These are phyloP conservation scores for Callyntrura sp. DNA, from an alignment of 2,888 invertebrate genomes.

Conservation along the genomic window DNA sequence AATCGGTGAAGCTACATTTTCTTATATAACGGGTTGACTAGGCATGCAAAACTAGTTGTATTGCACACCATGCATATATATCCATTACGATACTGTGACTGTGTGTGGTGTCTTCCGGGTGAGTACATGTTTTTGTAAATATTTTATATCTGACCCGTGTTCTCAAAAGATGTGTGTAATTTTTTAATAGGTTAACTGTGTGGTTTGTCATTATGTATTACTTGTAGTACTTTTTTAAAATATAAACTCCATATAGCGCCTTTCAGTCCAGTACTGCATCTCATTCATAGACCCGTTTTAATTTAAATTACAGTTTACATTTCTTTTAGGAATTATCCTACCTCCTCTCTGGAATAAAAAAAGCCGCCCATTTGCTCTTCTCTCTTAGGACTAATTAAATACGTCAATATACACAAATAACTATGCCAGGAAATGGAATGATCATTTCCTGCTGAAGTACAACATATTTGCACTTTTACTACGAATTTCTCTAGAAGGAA, in stretches of 20 bases:
- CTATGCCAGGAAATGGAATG: neutral
- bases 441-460: neutral
- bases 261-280: constrained; percentile 47
- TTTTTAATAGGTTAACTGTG: neutral
- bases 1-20: neutral
- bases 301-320: neutral
- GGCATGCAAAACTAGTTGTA: neutral
- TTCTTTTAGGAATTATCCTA: neutral
- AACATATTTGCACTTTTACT: neutral
- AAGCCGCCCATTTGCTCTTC: neutral
- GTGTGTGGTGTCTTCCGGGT: constrained; percentile 11
- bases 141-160: neutral
- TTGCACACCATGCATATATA: neutral
- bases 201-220: neutral
- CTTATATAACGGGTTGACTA: neutral
- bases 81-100: neutral
- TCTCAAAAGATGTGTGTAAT: neutral
- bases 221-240: neutral
- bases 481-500: neutral
- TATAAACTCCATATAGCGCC: constrained; percentile 21
- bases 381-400: neutral
- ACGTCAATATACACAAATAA: neutral
- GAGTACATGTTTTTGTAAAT: constrained; percentile 17
- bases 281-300: constrained; percentile 48
- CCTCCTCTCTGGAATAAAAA: constrained; percentile 11